A percentile compares a stretch with the other conserved stretches of the same genome.
These are phyloP conservation scores for Oreonectes daqikongensis DNA, from an alignment of 2,797 vertebrate species.

Conservation along the genomic window DNA sequence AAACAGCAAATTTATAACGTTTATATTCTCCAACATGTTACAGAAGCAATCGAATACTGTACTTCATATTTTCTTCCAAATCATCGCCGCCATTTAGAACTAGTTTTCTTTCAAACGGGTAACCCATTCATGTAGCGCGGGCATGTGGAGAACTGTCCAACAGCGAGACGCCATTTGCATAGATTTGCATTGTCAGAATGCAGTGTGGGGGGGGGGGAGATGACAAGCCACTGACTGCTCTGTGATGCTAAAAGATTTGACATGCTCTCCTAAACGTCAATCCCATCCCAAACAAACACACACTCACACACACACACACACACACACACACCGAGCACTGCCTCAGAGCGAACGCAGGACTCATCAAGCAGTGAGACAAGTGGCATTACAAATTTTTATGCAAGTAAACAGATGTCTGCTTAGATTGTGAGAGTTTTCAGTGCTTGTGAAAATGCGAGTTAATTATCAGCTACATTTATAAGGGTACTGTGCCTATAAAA, in stretches of 20 bases:
- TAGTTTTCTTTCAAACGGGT: slow-evolving; percentile 30
- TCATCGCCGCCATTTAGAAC: slow-evolving; percentile 6
- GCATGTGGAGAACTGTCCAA: slow-evolving; percentile 68
- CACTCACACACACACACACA: slow-evolving; percentile 10
- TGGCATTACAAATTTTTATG: slow-evolving; percentile 65
- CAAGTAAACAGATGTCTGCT: slow-evolving; percentile 77
- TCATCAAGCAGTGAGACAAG: slow-evolving; percentile 33
- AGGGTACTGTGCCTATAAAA: slow-evolving; percentile 76
- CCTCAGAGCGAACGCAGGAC: slow-evolving; percentile 23
- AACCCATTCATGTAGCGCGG: slow-evolving; percentile 48
- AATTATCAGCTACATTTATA: slow-evolving; percentile 57
- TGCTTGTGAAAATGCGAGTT: slow-evolving; percentile 51
- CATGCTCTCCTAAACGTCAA: slow-evolving; percentile 57
- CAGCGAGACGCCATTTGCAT: slow-evolving; percentile 73
- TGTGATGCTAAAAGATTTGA: slow-evolving; percentile 72
- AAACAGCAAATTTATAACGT: slow-evolving; percentile 4
- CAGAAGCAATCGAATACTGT: background rate
- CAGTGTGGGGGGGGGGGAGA: slow-evolving; percentile 74
- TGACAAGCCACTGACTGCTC: slow-evolving; percentile 72
- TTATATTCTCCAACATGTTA: background rate
- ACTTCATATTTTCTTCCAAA: slow-evolving; percentile 7
- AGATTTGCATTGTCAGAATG: slow-evolving; percentile 77
- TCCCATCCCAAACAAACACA: slow-evolving; percentile 36
- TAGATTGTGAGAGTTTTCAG: slow-evolving; percentile 68
- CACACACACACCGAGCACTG: slow-evolving; percentile 44